Evolutionary conservation across 2,113 vertebrate species (phyloP), one percentile per base, ranked within the genome.

Genomic region (Kryptolebias marmoratus): DNA sequence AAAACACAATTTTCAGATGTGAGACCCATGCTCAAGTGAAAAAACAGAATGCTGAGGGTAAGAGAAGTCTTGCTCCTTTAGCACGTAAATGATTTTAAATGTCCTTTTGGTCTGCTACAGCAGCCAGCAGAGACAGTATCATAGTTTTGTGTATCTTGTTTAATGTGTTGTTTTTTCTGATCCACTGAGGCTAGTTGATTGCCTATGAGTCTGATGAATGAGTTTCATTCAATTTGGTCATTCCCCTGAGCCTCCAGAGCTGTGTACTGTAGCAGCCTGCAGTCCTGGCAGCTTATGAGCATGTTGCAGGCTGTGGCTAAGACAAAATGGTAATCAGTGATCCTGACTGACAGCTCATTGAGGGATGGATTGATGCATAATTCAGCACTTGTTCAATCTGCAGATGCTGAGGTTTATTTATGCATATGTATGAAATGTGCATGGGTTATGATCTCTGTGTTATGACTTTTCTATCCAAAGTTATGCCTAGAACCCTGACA

Each of bases 321-420:
- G 77, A 66, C 79, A 59, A 80, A 65, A 71, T 71, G 22, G 57
- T 77, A 79, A 89, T 81, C 63, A 80, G 64, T 49, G 32, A 68
- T 47, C 67, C 73, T 80, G 77, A 81, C 73, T 59, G 73, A 70
- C 70, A 65, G 74, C 71, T 65, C 75, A 84, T 47, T 89, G 71
- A 73, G 73, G 54, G 28, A 67, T 75, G 54, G 65, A 68, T 30
- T 42, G 32, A 83, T 78, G 71, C 67, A 84, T 88, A 76, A 80
- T 88, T 69, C 65, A 86, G 67, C 58, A 79, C 47, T 81, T 84
- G 70, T 64, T 81, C 72, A 47, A 39, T 71, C 66, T 72, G 53
- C 71, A 68, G 36, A 63, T 11, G 28, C 39, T 32, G 13, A 31
- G 3, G n/a, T n/a, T 55, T 54, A 60, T 50, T 22, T 0, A 27